phyloP scores from a whole-genome alignment of 2,888 invertebrate species.

The Eilema sororculum region DNA sequence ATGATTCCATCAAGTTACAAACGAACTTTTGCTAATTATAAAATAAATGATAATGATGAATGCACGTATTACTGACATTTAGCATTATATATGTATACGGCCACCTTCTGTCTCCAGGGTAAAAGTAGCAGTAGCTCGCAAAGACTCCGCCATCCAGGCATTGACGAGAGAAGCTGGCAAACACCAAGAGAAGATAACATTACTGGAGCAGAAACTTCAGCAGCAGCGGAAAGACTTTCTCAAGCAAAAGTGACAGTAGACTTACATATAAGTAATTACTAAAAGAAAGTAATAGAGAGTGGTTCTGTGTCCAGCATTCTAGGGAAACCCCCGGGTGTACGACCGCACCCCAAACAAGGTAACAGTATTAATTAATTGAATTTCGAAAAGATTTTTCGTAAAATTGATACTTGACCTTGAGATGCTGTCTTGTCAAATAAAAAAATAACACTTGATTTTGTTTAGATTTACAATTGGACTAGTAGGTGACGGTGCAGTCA shows the following conservation, averaged over 20 bases:
- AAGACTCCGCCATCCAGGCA: slow-evolving; percentile 92
- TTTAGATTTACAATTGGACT: too few relatives aligned
- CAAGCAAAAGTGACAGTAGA: slow-evolving; percentile 74
- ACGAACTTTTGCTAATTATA: too few relatives aligned
- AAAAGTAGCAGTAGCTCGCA: slow-evolving; percentile 92
- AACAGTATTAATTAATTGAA: too few relatives aligned
- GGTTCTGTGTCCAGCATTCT: neutral
- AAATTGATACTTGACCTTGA: neutral
- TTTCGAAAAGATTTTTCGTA: neutral
- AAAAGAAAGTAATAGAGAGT: neutral
- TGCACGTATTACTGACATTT: too few relatives aligned
- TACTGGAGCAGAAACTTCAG: slow-evolving; percentile 92
- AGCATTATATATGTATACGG: too few relatives aligned
- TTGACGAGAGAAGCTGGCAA: slow-evolving; percentile 90
- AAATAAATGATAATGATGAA: too few relatives aligned
- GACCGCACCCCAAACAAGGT: too few relatives aligned
- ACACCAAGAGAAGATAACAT: slow-evolving; percentile 90
- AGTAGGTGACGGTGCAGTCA: neutral
- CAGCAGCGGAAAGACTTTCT: slow-evolving; percentile 91
- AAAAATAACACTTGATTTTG: neutral
- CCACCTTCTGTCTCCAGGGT: slow-evolving; percentile 88
- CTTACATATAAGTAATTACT: neutral
- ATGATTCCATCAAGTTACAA: too few relatives aligned
- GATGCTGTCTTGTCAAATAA: neutral
- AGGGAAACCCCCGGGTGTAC: too few relatives aligned